A percentile compares a stretch with the other conserved stretches of the same genome.
Evolutionary conservation across 2,888 invertebrate species (phyloP).

Genomic region (Campoletis raptor): DNA sequence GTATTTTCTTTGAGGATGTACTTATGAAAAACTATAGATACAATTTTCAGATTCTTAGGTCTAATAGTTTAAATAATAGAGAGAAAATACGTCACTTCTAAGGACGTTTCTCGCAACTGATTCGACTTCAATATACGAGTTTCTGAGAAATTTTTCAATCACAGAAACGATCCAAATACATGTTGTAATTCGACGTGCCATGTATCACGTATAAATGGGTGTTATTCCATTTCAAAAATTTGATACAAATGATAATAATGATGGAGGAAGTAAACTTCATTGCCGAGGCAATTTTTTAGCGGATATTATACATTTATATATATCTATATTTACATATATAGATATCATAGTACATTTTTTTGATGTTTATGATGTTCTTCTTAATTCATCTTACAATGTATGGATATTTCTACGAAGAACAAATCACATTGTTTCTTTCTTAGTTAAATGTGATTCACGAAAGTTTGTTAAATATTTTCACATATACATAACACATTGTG

Average conservation of each 20-base stretch:
- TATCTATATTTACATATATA: neutral
- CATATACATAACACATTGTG: neutral
- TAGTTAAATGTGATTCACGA: neutral
- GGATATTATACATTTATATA: too few relatives aligned
- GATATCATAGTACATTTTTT: neutral
- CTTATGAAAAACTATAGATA: neutral
- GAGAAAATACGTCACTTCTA: neutral
- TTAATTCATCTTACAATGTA: neutral
- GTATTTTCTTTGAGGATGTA: neutral
- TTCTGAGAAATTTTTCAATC: neutral
- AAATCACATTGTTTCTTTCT: neutral
- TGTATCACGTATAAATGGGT: too few relatives aligned
- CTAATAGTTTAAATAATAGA: neutral
- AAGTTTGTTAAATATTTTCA: neutral
- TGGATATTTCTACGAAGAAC: neutral
- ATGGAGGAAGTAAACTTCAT: neutral
- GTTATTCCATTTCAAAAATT: too few relatives aligned
- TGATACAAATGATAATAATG: too few relatives aligned
- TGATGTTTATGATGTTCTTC: neutral
- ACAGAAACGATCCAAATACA: neutral
- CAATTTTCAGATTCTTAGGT: neutral
- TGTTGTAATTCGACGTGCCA: neutral
- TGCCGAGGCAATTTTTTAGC: neutral
- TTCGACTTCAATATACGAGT: neutral
- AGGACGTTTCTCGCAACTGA: neutral